Conservation (phyloP, 2,888 invertebrate genomes). For the Micropterix aruncella region DNA sequence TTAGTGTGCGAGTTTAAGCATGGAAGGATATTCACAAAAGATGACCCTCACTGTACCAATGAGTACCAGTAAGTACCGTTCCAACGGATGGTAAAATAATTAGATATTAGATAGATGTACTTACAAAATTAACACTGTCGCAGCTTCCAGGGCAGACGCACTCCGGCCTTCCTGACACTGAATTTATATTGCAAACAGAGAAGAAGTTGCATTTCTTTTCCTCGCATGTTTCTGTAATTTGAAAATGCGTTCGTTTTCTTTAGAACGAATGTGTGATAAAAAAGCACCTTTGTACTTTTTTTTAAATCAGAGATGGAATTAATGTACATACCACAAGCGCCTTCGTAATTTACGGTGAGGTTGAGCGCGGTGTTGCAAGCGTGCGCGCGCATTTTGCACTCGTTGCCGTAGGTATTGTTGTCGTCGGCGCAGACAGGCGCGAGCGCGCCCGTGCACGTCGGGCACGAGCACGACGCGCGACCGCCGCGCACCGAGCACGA, state of each 20-base stretch:
- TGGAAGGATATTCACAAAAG: no score
- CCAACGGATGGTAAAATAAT: no score
- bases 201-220: slow-evolving; percentile 64
- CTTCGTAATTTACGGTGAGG: not conserved
- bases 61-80: no score
- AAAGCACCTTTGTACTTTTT: no score
- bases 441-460: slow-evolving; percentile 60
- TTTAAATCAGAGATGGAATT: no score
- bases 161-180: slow-evolving; percentile 31
- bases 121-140: slow-evolving; percentile 10
- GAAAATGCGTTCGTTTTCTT: no score
- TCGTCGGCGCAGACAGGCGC: slow-evolving; percentile 66
- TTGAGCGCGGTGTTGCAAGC: slow-evolving; percentile 57
- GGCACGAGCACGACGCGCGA: slow-evolving; percentile 52
- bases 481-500: slow-evolving; percentile 53
- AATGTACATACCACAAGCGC: not conserved
- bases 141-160: slow-evolving; percentile 51
- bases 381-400: slow-evolving; percentile 68
- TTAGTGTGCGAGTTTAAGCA: no score
- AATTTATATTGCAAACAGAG: slow-evolving; percentile 53
- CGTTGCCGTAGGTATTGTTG: slow-evolving; percentile 67
- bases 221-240: slow-evolving; percentile 58
- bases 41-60: no score
- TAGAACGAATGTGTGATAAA: no score
- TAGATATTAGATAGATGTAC: no score